These are phyloP conservation scores for Neodiprion virginianus DNA, from an alignment of 1,140 invertebrate species.

Conservation along the genomic window DNA sequence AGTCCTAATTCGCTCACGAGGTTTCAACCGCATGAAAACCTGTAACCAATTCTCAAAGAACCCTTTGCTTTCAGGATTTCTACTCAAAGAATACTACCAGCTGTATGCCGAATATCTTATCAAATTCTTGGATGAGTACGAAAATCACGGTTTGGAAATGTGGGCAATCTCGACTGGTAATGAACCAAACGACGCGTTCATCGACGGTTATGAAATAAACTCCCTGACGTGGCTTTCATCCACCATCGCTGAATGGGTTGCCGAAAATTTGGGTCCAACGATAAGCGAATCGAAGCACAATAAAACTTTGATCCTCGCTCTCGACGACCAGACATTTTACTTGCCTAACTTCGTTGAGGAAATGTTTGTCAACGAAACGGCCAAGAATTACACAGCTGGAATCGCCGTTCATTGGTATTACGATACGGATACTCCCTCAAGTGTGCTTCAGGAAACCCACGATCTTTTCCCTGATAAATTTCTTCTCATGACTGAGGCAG, in stretches of 20 bases:
- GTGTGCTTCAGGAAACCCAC: slow-evolving; percentile 64
- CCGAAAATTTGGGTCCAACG: slow-evolving; percentile 72
- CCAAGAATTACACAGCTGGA: slow-evolving; percentile 64
- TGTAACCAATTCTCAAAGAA: too few species aligned
- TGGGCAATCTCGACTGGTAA: slow-evolving; percentile 75
- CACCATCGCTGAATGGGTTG: slow-evolving; percentile 68
- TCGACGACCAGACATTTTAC: slow-evolving; percentile 76
- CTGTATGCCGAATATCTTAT: slow-evolving; percentile 83
- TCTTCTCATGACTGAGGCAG: slow-evolving; percentile 82
- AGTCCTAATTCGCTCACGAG: too few species aligned
- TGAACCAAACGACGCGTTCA: slow-evolving; percentile 67
- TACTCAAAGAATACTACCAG: slow-evolving; percentile 78
- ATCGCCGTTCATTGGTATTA: slow-evolving; percentile 74
- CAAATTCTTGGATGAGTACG: slow-evolving; percentile 69
- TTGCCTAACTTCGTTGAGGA: slow-evolving; percentile 63
- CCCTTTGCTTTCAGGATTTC: slow-evolving; percentile 46
- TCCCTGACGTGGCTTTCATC: slow-evolving; percentile 77
- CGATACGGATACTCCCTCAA: slow-evolving; percentile 64
- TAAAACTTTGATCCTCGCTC: slow-evolving; percentile 68
- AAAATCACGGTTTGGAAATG: slow-evolving; percentile 60
- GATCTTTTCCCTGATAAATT: slow-evolving; percentile 73
- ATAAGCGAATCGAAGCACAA: slow-evolving; percentile 66
- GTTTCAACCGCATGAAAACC: too few species aligned
- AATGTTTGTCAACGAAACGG: slow-evolving; percentile 15
- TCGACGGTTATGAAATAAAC: slow-evolving; percentile 72